Evolutionary conservation across 2,797 vertebrate species (phyloP).

Genomic region (Erethizon dorsatum): DNA sequence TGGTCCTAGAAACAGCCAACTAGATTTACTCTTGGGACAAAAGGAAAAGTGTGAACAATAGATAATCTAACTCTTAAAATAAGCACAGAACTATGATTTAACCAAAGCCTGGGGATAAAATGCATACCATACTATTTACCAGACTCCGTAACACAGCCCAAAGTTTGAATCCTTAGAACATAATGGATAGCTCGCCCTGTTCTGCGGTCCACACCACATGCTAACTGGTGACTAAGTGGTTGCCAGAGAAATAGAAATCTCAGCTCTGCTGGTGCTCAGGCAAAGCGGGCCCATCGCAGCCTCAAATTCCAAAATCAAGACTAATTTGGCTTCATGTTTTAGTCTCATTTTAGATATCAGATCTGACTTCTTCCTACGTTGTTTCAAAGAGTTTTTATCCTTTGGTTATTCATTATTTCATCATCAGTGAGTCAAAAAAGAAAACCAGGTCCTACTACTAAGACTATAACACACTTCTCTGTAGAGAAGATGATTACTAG

Average conservation of each 20-base stretch:
- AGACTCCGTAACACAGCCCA: neutral
- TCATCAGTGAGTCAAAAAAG: neutral
- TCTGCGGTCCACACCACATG: neutral
- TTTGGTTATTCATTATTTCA: slow-evolving; percentile 31
- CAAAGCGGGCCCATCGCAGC: neutral
- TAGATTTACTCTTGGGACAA: slow-evolving; percentile 42
- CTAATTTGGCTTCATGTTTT: neutral
- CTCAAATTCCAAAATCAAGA: neutral
- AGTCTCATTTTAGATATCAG: neutral
- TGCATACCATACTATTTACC: neutral
- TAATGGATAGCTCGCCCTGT: neutral
- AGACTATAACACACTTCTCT: neutral
- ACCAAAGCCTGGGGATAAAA: neutral
- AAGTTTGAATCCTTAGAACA: slow-evolving; percentile 6
- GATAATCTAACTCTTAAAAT: slow-evolving; percentile 59
- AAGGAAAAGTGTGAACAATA: slow-evolving; percentile 34
- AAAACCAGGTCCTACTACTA: neutral
- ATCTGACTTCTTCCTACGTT: slow-evolving; percentile 23
- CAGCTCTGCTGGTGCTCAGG: neutral
- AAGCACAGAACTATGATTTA: slow-evolving; percentile 24
- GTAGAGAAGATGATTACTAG: neutral
- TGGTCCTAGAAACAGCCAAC: neutral
- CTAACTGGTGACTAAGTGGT: neutral
- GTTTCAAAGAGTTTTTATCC: neutral
- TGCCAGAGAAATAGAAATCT: neutral